Evolutionary conservation across 2,113 vertebrate genomes (phyloP).

Genomic region (Callorhinus ursinus): DNA sequence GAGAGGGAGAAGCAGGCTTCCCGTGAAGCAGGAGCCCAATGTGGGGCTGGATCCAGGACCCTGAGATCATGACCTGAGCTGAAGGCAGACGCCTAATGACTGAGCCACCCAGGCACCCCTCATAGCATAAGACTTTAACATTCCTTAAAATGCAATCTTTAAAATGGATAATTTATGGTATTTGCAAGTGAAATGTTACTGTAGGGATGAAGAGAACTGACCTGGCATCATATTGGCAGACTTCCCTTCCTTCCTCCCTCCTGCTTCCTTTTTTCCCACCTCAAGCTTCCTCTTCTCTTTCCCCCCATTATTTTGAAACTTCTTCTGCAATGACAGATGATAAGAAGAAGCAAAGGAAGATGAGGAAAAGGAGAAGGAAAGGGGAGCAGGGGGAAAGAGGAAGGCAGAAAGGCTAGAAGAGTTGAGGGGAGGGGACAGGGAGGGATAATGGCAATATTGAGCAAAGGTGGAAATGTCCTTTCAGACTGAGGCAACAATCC

Average conservation of each 20-base stretch:
- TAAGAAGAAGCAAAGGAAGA: neutral
- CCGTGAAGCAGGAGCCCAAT: no score
- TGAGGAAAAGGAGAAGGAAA: no score
- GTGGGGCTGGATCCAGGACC: no score
- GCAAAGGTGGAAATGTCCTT: neutral
- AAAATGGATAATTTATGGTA: neutral
- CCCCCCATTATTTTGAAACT: neutral
- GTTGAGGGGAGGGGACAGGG: no score
- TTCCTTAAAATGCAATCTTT: neutral
- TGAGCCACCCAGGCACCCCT: neutral
- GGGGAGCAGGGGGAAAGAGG: neutral
- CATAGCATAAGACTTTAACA: neutral
- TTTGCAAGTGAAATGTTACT: neutral
- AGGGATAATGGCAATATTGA: accelerated
- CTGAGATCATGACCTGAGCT: no score
- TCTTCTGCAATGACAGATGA: neutral
- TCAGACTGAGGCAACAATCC: accelerated
- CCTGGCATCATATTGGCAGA: accelerated
- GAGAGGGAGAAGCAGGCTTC: no score
- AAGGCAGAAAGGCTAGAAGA: neutral
- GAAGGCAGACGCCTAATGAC: no score
- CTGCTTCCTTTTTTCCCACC: neutral
- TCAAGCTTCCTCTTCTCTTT: neutral
- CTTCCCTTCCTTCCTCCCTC: no score
- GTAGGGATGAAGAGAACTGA: neutral